Base-by-base conservation (phyloP, 2,797 vertebrate species). In the Coregonus suidteri region DNA sequence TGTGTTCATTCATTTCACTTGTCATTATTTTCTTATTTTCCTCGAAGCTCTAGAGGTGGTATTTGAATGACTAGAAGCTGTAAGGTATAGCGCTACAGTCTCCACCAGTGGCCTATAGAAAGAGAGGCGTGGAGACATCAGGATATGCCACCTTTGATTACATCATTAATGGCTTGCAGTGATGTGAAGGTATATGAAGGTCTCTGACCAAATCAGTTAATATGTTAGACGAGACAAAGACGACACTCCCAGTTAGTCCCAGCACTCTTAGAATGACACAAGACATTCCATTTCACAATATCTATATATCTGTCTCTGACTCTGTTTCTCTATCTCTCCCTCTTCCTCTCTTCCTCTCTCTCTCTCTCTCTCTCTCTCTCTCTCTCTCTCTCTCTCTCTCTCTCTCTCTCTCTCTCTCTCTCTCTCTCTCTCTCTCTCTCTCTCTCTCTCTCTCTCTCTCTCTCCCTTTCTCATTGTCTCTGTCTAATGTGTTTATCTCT, bases 131-230 rank as follows among this genome's bases (percentile, higher is more conserved):
- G 79, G 76, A 11, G 81, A 84, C 80, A 77, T 86, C 87, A 89
- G 47, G 79, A 87, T 72, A 77, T 86, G 93, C 94, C 94, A 86
- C 83, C 83, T 71, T 56, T 71, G 86, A 94, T 94, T 89, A 85
- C 81, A 77, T 94, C 93, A 93, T 18, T 75, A 75, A 75, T 86
- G 88, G 89, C 92, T 90, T 78, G 81, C 76, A 66, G 47, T 7
- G 71, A 66, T 6, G 73, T 75, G 56, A 84, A 11, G 41, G 9
- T 47, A 11, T 47, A 47, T 47, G 9, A 47, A 90, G 82, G 84
- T 90, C 90, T 92, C 84, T 64, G 75, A 78, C 84, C 88, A 86
- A 85, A 93, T 93, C 87, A 86, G 80, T 89, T 94, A 87, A 86
- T 88, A 88, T 68, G 66, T 68, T 37, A 41, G 15, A 37, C 31